Evolutionary conservation across 2,888 invertebrate genomes (phyloP).

Genomic region (Cyrtodaria siliqua): DNA sequence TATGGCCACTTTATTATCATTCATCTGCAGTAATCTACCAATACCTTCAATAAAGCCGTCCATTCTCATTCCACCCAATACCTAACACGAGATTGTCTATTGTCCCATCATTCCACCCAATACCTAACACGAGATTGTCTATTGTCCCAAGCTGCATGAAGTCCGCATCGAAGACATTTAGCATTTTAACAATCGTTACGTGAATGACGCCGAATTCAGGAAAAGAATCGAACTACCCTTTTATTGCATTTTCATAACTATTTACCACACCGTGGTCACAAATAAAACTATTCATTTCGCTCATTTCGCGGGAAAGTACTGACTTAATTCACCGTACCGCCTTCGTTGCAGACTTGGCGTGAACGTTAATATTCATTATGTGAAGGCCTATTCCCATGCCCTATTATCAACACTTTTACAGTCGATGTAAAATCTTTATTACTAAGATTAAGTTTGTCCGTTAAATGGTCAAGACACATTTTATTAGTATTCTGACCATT

Average conservation of each 20-base stretch:
- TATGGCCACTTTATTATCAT: constrained; percentile 44
- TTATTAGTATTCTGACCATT: neutral
- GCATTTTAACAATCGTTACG: constrained; percentile 19
- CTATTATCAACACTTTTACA: neutral
- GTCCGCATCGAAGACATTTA: too few species aligned
- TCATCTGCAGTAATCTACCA: constrained; percentile 20
- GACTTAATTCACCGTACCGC: neutral
- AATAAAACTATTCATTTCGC: neutral
- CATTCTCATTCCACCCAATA: constrained; percentile 32
- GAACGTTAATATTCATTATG: constrained; percentile 4
- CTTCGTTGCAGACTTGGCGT: neutral
- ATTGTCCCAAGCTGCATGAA: too few species aligned
- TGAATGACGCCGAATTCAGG: constrained; percentile 22
- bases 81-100: constrained; percentile 22
- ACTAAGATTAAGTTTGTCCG: neutral
- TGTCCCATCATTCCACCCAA: constrained; percentile 33
- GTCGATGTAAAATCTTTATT: neutral
- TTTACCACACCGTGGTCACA: constrained; percentile 18
- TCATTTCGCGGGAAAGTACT: neutral
- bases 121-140: constrained; percentile 18
- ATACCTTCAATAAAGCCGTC: constrained; percentile 26
- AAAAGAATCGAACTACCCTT: constrained; percentile 24
- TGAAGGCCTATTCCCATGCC: neutral
- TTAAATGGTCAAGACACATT: neutral
- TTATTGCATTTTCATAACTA: constrained; percentile 46